phyloP scores from a whole-genome alignment of 2,888 invertebrate genomes.

The Limenitis camilla region DNA sequence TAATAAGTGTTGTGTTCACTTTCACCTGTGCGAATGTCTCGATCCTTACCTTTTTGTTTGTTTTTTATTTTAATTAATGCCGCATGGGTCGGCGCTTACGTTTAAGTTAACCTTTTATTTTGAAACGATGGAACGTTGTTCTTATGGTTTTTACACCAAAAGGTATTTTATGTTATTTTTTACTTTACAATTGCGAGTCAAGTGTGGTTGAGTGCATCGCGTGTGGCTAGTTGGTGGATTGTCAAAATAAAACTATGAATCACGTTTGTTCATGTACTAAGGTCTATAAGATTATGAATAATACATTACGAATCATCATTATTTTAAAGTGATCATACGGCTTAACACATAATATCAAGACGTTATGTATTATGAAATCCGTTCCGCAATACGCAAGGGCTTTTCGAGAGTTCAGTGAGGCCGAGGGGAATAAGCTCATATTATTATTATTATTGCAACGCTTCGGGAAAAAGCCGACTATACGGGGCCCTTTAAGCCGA shows the following conservation, averaged over 20 bases:
- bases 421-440: slow-evolving; percentile 40
- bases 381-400: slow-evolving; percentile 25
- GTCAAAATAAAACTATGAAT: slow-evolving; percentile 29
- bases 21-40: slow-evolving; percentile 74
- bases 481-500: slow-evolving; percentile 60
- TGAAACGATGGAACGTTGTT: slow-evolving; percentile 85
- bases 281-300: too few species aligned
- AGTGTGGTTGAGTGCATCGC: slow-evolving; percentile 60
- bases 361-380: slow-evolving; percentile 20
- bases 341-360: background rate
- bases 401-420: slow-evolving; percentile 21
- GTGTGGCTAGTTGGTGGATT: slow-evolving; percentile 51
- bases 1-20: slow-evolving; percentile 74
- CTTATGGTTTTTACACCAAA: slow-evolving; percentile 87
- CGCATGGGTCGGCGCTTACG: slow-evolving; percentile 72
- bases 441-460: slow-evolving; percentile 67
- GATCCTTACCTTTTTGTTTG: slow-evolving; percentile 68
- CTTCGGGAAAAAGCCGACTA: slow-evolving; percentile 62
- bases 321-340: background rate
- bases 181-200: slow-evolving; percentile 64
- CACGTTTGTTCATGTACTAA: slow-evolving; percentile 20
- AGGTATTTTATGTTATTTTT: slow-evolving; percentile 80
- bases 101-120: slow-evolving; percentile 74
- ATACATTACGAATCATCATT: background rate
- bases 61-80: slow-evolving; percentile 66